Base-by-base conservation (phyloP, 35 echinoderm and acorn worm species). In the Holothuria glaberrima region DNA sequence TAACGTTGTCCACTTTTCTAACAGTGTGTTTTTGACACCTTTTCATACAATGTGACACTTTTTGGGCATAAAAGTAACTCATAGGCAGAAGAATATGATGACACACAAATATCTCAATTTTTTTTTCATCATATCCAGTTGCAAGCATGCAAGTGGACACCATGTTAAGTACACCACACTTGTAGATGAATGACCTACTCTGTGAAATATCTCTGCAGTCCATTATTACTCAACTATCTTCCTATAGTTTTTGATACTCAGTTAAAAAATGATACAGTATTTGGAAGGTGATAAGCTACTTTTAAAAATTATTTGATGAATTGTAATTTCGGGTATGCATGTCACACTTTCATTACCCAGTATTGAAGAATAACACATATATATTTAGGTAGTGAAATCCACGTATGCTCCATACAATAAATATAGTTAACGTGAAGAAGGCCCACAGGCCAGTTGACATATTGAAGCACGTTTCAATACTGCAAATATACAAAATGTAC, bases 291-390 rank as follows among this genome's bases (percentile, higher is more conserved):
- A n/a, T 21, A 65, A 65, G 62, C 62, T 65, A 65, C 62, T 65
- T 65, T 65, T 12, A 2, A 29, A 65, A 65, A 41, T 41, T 41
- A 41, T 41, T 29, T 65, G 62, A 65, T 65, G 62, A 65, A 65
- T 65, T 65, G 20, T 21, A 65, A 65, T 65, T 65, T 65, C 12
- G 62, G 62, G 62, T 29, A 65, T 65, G 62, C 62, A 65, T 65
- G 62, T 65, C 12, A 65, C 62, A 65, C 20, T 65, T 41, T 41
- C 36, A 65, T 65, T 65, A 2, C 62, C 62, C 62, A 65, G 62
- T 65, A 65, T 65, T 65, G 62, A 65, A 65, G 62, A 65, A 65
- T 65, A 12, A 65, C 62, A 65, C 27, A 65, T 65, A 12, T 65
- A 3, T 65, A 65, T 41, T 41, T 41, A n/a, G n/a, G n/a, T n/a